Base-by-base conservation (phyloP, 2,888 invertebrate species). In the Drosophila aldrichi region DNA sequence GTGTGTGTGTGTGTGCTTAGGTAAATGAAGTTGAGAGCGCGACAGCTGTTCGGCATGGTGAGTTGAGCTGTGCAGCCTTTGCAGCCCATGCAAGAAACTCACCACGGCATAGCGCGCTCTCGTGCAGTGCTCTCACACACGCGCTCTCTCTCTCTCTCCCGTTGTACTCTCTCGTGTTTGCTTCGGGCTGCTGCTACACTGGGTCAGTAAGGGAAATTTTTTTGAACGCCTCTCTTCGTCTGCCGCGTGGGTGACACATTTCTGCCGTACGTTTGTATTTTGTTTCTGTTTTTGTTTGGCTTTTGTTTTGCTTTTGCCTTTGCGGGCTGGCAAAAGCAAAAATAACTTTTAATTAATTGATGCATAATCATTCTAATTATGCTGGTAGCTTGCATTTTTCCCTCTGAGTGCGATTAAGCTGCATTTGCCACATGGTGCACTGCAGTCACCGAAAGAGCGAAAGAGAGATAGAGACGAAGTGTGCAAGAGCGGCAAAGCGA, bases 281-380 rank as follows among this genome's bases (percentile, higher is more conserved):
- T 58, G 65, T 55, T 65, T 77, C 65, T 25, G 54, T 52, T 57
- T 48, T 71, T 48, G 25, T 70, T 61, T 44, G 48, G 55, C 59
- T 74, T 41, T 54, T 38, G n/a, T 52, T 56, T 44, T 60, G 29
- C 51, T 58, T 60, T 40, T 52, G 54, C 40, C 40, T 55, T 43
- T 59, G 36, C 55, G 38, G 48, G 32, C 36, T 36, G 48, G 67
- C 60, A 56, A 51, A 61, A 54, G 72, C 65, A 68, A 81, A 82
- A 84, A 77, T 70, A 82, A 76, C 75, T 69, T 86, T 83, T 83
- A 86, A 83, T 83, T 83, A 83, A 83, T 83, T 81, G 83, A 74
- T 44, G 81, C 70, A 83, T 81, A 86, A 86, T 83, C 74, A 86
- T 65, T 86, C 75, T 75, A 78, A 80, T 78, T 79, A 77, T 67